Conservation (phyloP, 1,140 invertebrate genomes). For the Dreissena rostriformis region DNA sequence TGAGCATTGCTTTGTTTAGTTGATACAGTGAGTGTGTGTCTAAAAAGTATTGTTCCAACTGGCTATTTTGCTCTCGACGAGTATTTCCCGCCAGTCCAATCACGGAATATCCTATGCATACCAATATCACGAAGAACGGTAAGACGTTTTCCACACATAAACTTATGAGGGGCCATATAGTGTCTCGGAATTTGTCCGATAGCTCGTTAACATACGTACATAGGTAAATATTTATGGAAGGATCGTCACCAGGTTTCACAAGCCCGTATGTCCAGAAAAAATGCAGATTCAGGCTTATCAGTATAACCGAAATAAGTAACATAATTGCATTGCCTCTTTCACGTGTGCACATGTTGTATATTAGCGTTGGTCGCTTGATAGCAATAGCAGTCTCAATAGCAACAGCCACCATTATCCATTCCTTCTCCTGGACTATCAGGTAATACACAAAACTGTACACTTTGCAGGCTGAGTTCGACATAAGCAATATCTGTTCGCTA, state of each 20-base stretch:
- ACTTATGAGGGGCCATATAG: slow-evolving; percentile 74
- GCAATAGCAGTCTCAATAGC: slow-evolving; percentile 75
- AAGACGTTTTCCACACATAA: slow-evolving; percentile 66
- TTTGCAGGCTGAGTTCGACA: slow-evolving; percentile 77
- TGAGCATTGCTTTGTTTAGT: slow-evolving; percentile 60
- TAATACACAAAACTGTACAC: slow-evolving; percentile 75
- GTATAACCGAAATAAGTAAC: slow-evolving; percentile 73
- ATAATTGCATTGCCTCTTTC: slow-evolving; percentile 75
- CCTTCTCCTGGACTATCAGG: slow-evolving; percentile 70
- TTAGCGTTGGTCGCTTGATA: slow-evolving; percentile 69
- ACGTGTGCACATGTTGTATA: slow-evolving; percentile 74
- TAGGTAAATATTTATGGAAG: slow-evolving; percentile 39
- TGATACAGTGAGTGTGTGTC: slow-evolving; percentile 70
- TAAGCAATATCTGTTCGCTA: slow-evolving; percentile 64
- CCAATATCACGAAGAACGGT: slow-evolving; percentile 63
- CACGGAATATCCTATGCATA: slow-evolving; percentile 50
- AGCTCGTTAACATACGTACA: slow-evolving; percentile 68
- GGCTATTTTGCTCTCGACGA: slow-evolving; percentile 10
- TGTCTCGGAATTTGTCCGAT: slow-evolving; percentile 67
- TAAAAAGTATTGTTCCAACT: slow-evolving; percentile 73
- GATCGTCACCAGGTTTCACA: slow-evolving; percentile 56
- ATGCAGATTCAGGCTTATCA: slow-evolving; percentile 78
- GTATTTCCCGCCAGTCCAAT: neutral
- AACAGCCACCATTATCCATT: slow-evolving; percentile 79
- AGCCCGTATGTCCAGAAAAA: slow-evolving; percentile 79